A percentile compares a stretch with the other conserved stretches of the same genome.
phyloP scores from a whole-genome alignment of 2,113 vertebrate genomes.

The Pholis gunnellus region DNA sequence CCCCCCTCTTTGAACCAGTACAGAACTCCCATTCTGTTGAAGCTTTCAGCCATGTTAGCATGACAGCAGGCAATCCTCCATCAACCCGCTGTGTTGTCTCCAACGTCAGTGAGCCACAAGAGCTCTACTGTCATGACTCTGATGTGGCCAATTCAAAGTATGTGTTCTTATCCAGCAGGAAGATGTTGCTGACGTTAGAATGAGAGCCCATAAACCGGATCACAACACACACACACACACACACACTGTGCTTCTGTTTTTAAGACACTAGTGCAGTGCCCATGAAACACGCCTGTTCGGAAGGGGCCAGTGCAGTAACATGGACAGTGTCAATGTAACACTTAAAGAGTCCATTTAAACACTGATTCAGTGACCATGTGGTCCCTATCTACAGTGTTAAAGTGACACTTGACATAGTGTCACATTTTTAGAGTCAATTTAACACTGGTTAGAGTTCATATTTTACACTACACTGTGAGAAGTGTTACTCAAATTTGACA shows the following conservation, averaged over 20 bases:
- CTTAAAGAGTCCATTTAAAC: too few species aligned
- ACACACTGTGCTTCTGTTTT: not conserved
- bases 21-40: conserved; percentile 40
- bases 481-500: too few species aligned
- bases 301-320: not conserved
- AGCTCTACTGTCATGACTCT: conserved; percentile 25
- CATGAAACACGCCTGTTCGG: not conserved
- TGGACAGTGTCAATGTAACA: too few species aligned
- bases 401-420: too few species aligned
- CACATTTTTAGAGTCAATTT: too few species aligned
- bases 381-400: too few species aligned
- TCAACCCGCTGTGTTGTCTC: conserved; percentile 31
- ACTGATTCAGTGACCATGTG: too few species aligned
- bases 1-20: conserved; percentile 9
- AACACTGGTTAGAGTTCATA: too few species aligned
- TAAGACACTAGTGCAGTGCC: not conserved
- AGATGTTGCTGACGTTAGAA: not conserved
- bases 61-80: conserved; percentile 19
- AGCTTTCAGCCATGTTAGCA: conserved; percentile 37
- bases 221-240: too few species aligned
- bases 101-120: conserved; percentile 24
- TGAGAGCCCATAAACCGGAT: not conserved
- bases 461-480: too few species aligned
- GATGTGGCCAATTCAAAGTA: not conserved
- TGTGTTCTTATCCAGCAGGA: not conserved